Conservation (phyloP, 1,140 invertebrate species). For the Chelonus insularis region DNA sequence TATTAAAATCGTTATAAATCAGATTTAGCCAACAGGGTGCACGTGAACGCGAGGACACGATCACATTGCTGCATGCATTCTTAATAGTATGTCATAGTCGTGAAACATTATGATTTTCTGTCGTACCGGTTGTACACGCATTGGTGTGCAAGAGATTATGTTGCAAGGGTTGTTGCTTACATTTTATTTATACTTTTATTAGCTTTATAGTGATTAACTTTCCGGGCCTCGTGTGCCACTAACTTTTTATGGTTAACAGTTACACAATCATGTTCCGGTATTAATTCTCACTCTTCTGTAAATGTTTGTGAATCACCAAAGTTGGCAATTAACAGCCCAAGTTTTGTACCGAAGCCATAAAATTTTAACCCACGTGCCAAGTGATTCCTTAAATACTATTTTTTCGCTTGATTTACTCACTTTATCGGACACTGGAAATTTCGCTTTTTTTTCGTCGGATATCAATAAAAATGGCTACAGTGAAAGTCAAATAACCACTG, state of each 20-base stretch:
- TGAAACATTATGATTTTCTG: conserved; percentile 49
- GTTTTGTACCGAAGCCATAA: not conserved
- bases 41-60: conserved; percentile 25
- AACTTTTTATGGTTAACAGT: not conserved
- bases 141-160: not conserved
- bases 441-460: too few species aligned
- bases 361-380: too few species aligned
- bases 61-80: conserved; percentile 35
- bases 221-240: not conserved
- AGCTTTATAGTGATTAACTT: not conserved
- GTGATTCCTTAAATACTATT: too few species aligned
- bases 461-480: too few species aligned
- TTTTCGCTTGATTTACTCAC: too few species aligned
- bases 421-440: too few species aligned
- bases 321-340: not conserved
- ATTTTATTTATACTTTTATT: not conserved
- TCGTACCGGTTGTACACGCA: conserved; percentile 26
- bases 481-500: too few species aligned
- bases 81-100: conserved; percentile 48
- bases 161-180: not conserved
- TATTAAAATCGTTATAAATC: conserved; percentile 52
- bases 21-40: conserved; percentile 39
- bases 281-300: not conserved
- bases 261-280: conserved; percentile 9
- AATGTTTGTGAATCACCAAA: not conserved